Evolutionary conservation across 2,888 invertebrate genomes (phyloP), one percentile per base, ranked within the genome.

Genomic region (Sinohyriopsis cumingii): DNA sequence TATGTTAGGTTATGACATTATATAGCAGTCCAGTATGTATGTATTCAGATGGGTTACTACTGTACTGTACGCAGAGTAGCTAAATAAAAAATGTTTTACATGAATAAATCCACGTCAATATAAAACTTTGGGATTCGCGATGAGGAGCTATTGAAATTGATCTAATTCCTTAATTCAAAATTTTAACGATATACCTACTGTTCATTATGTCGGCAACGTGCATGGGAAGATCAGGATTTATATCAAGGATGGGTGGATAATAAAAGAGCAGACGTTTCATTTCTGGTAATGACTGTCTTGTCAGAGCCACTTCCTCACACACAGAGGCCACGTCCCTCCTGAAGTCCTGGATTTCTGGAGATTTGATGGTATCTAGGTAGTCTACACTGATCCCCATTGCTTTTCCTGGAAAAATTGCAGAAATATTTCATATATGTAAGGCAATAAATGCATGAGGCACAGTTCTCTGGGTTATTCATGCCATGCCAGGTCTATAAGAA

Each of bases 191-290:
- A 15, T 22, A 56, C 63, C 53, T 73, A 76, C 76, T 55, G 68
- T 68, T 63, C 62, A 63, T 61, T 15, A 76, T 67, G 57, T 68
- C 59, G 25, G 62, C 74, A 20, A 72, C 74, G 24, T 67, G 67
- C 62, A 63, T 65, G 3, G 77, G 77, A 2, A 77, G 57, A 28
- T 77, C 77, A 20, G 63, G 55, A 28, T 77, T 77, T 18, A 67
- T 53, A 33, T 77, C 77, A 12, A 77, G 60, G 12, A 56, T 71
- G 7, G 77, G 70, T 18, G 74, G 74, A 53, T 61, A 64, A 55
- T 67, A 68, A 28, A 72, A 77, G 45, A 63, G 28, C 19, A 68
- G n/a, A n/a, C 57, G 63, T 28, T 68, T 57, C 3, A 69, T 70
- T 18, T 9, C 5, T 5, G 65, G 19, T 69, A 69, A 73, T 18